Percentiles rank a stretch among this genome's conserved stretches.
These are phyloP conservation scores for Anolis carolinensis DNA, from an alignment of 2,113 vertebrate species.

Conservation along the genomic window DNA sequence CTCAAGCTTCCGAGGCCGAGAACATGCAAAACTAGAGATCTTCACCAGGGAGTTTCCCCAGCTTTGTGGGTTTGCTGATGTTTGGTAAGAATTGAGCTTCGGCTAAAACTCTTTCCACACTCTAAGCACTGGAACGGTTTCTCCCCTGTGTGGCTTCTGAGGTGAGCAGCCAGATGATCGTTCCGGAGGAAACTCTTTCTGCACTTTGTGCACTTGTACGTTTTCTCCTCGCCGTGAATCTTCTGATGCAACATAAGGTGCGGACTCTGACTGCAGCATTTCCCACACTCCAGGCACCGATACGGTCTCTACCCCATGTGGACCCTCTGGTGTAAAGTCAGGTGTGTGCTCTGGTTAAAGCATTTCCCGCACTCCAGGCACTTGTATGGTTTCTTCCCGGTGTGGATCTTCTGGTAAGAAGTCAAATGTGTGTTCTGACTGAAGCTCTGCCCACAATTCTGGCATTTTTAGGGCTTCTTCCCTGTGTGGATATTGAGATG, in stretches of 20 bases:
- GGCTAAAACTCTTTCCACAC: neutral
- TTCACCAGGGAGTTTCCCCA: neutral
- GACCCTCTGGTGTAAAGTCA: neutral
- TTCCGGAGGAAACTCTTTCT: neutral
- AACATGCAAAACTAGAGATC: neutral
- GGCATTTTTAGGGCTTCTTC: neutral
- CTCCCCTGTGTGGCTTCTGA: neutral
- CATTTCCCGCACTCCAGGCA: constrained; percentile 6
- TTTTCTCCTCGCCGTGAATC: neutral
- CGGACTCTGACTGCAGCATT: constrained; percentile 2
- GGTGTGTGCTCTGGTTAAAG: constrained; percentile 14
- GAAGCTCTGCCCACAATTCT: constrained; percentile 1
- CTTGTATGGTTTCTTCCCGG: neutral
- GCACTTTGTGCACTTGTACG: neutral
- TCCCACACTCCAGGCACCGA: neutral
- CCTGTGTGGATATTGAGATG: neutral
- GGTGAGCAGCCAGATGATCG: neutral
- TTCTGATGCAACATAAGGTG: neutral
- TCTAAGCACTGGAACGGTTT: neutral
- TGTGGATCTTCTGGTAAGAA: constrained; percentile 4
- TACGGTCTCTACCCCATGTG: constrained; percentile 12
- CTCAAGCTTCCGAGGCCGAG: neutral
- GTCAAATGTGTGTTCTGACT: constrained; percentile 8
- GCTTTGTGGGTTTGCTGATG: neutral
- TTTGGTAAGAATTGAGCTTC: neutral